Evolutionary conservation across 1,140 invertebrate species (phyloP).

Genomic region (Brachionus rotundiformis): DNA sequence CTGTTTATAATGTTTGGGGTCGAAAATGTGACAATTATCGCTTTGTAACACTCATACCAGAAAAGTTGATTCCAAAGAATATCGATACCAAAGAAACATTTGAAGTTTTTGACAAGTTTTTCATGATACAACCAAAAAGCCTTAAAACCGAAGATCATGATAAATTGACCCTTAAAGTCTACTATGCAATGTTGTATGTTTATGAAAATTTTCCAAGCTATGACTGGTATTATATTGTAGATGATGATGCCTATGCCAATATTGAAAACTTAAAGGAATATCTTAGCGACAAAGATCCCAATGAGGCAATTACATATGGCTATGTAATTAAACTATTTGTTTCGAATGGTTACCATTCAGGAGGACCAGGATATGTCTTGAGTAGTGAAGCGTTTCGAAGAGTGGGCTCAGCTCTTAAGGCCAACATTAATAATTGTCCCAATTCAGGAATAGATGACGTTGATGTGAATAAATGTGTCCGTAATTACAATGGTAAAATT

Average conservation of each 20-base stretch:
- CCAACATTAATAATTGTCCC: constrained; percentile 16
- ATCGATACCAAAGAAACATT: not conserved
- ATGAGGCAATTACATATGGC: constrained; percentile 53
- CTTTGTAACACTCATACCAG: not conserved
- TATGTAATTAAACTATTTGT: constrained; percentile 33
- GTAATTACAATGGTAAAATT: not conserved
- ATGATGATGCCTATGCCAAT: constrained; percentile 83
- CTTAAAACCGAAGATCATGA: not conserved
- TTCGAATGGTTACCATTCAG: constrained; percentile 49
- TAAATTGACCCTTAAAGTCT: not conserved
- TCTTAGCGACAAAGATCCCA: constrained; percentile 55
- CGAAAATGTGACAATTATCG: constrained; percentile 3
- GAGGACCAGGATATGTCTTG: constrained; percentile 60
- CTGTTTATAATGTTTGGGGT: not conserved
- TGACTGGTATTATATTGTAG: constrained; percentile 91
- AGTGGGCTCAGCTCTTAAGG: not conserved
- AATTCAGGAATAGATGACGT: constrained; percentile 34
- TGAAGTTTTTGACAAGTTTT: constrained; percentile 18
- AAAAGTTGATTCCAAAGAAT: not conserved
- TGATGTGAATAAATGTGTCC: constrained; percentile 17
- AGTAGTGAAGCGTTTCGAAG: constrained; percentile 52
- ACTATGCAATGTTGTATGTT: constrained; percentile 57
- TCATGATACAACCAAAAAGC: constrained; percentile 28
- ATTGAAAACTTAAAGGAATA: constrained; percentile 64
- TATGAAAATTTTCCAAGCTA: constrained; percentile 64